Conservation (phyloP, 92 coral and sea anemone genomes). For the Porites divaricata region DNA sequence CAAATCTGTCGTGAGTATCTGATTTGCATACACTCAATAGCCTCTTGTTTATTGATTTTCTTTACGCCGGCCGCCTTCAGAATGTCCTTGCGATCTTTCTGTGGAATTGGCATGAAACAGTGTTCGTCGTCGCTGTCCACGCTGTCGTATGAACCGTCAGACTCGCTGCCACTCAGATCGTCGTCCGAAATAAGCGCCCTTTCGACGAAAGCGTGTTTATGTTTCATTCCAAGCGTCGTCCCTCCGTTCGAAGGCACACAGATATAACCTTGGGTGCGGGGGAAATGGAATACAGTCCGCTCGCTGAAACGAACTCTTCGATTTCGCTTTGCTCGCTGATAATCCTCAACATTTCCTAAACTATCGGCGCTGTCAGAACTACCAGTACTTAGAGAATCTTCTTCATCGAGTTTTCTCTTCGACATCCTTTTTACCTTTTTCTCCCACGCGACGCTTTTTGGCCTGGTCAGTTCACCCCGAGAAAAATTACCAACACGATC, state of each 20-base stretch:
- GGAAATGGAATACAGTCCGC: slow-evolving; percentile 90
- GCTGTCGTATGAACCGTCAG: slow-evolving; percentile 52
- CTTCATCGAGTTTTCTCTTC: slow-evolving; percentile 81
- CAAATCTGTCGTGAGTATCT: slow-evolving; percentile 94
- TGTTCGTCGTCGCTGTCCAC: slow-evolving; percentile 61
- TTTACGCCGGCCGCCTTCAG: slow-evolving; percentile 98
- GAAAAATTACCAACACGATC: slow-evolving; percentile 39
- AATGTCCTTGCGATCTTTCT: slow-evolving; percentile 90
- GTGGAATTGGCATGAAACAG: slow-evolving; percentile 88
- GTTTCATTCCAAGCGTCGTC: slow-evolving; percentile 95
- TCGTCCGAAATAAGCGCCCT: slow-evolving; percentile 70
- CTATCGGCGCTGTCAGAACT: slow-evolving; percentile 85
- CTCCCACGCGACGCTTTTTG: background rate
- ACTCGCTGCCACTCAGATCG: slow-evolving; percentile 69
- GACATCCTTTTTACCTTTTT: slow-evolving; percentile 50
- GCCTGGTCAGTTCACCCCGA: background rate
- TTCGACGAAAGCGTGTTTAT: slow-evolving; percentile 86
- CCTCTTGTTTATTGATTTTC: slow-evolving; percentile 92
- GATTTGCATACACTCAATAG: slow-evolving; percentile 93
- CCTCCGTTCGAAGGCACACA: slow-evolving; percentile 99
- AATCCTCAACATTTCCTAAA: slow-evolving; percentile 69
- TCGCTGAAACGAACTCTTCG: slow-evolving; percentile 88
- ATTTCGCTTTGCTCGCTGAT: slow-evolving; percentile 59
- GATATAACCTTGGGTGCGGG: slow-evolving; percentile 94
- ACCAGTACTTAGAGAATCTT: slow-evolving; percentile 75